These are phyloP conservation scores for Sipha flava DNA, from an alignment of 1,140 invertebrate genomes.

Conservation along the genomic window DNA sequence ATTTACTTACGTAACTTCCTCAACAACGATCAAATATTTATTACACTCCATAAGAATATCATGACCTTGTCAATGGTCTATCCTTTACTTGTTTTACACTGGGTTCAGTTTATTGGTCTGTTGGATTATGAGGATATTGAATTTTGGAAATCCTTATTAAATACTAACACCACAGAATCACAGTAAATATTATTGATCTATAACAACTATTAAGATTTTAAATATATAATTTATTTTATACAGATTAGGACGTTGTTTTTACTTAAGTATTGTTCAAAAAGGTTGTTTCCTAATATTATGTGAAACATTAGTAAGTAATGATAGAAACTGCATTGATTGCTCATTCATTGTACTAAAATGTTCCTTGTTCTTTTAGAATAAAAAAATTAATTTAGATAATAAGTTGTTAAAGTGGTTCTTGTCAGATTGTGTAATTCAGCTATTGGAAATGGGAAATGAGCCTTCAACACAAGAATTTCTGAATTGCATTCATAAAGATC, in stretches of 20 bases:
- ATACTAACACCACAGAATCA: not conserved
- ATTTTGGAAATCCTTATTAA: slow-evolving; percentile 18
- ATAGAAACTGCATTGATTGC: not conserved
- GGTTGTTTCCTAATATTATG: slow-evolving; percentile 21
- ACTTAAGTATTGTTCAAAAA: slow-evolving; percentile 13
- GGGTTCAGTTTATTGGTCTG: slow-evolving; percentile 18
- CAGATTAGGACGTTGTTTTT: not conserved
- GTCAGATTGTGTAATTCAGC: slow-evolving; percentile 10
- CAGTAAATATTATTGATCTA: not conserved
- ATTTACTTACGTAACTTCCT: not conserved
- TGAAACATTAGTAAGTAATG: slow-evolving; percentile 11
- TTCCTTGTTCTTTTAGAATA: not conserved
- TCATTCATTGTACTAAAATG: not conserved
- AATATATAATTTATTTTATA: not conserved
- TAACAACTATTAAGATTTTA: not conserved
- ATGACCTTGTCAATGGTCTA: slow-evolving; percentile 15
- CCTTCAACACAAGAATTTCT: slow-evolving; percentile 14
- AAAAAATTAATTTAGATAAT: slow-evolving; percentile 9
- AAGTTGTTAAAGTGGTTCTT: slow-evolving; percentile 12
- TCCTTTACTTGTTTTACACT: slow-evolving; percentile 6
- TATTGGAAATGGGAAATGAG: slow-evolving; percentile 18
- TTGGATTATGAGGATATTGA: slow-evolving; percentile 12
- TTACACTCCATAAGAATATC: slow-evolving; percentile 1
- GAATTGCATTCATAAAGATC: not conserved
- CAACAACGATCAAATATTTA: not conserved